Evolutionary conservation across 2,888 invertebrate genomes (phyloP).

Genomic region (Heliconius aoede): DNA sequence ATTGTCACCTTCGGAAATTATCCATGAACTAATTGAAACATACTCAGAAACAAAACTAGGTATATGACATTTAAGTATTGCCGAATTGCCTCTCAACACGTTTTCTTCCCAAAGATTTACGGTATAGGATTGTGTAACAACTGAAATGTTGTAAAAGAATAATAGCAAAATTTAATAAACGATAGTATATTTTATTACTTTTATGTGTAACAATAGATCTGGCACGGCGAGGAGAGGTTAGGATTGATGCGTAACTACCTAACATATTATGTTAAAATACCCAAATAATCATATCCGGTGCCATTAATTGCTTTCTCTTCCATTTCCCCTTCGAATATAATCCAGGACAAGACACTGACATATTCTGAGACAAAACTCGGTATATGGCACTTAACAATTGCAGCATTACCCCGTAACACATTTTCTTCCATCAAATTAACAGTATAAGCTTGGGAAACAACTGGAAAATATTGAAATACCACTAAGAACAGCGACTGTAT

Average conservation of each 20-base stretch:
- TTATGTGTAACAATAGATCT: background rate
- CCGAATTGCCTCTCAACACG: slow-evolving; percentile 94
- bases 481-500: slow-evolving; percentile 17
- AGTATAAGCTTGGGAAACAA: slow-evolving; percentile 93
- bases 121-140: slow-evolving; percentile 94
- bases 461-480: slow-evolving; percentile 82
- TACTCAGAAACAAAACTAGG: slow-evolving; percentile 97
- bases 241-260: slow-evolving; percentile 43
- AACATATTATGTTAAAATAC: slow-evolving; percentile 53
- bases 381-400: slow-evolving; percentile 95
- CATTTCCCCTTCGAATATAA: slow-evolving; percentile 89
- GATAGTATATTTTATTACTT: background rate
- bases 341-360: slow-evolving; percentile 93
- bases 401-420: slow-evolving; percentile 94
- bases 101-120: slow-evolving; percentile 97
- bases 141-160: slow-evolving; percentile 75
- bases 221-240: slow-evolving; percentile 28
- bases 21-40: slow-evolving; percentile 93
- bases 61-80: slow-evolving; percentile 95
- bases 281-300: slow-evolving; percentile 69
- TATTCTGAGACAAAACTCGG: slow-evolving; percentile 96
- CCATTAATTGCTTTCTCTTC: slow-evolving; percentile 70
- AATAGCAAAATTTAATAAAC: background rate
- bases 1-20: slow-evolving; percentile 87
- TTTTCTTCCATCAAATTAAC: slow-evolving; percentile 97